Base-by-base conservation (phyloP, 2,797 vertebrate species). In the Emys orbicularis region DNA sequence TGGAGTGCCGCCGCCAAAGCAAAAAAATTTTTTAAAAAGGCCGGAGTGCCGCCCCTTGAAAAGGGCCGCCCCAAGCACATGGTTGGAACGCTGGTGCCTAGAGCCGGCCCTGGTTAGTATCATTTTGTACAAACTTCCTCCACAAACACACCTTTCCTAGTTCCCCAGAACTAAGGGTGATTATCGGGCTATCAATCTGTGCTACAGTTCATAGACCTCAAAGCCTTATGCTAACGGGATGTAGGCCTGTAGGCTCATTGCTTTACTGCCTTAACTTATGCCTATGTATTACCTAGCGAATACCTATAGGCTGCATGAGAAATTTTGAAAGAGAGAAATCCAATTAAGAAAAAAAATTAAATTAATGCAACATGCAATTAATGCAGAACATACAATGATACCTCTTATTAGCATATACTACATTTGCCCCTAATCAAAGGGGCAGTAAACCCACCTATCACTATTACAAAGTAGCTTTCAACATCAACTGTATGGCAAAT, bases 401-500 rank as follows among this genome's bases (percentile, higher is more conserved):
- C 27, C 7, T 6, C 37, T 25, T 72, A 83, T 52, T 52, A 52
- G 49, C 5, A 52, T 1, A 1, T 25, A 12, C n/a, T 72, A 72
- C 19, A 37, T 72, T 41, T 23, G 3, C 21, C 21, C n/a, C 68
- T 34, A 72, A 41, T 10, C 25, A 19, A 31, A 12, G 2, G 19
- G 1, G 1, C 4, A 16, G 1, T 1, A 83, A 81, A 9, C 13
- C 12, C 3, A 0, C 49, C 81, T 76, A 29, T 53, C 12, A 21
- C 81, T 65, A 37, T 53, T 88, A 72, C 47, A 29, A 25, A 44
- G 49, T 61, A 12, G 0, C 82, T 90, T 92, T 68, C 44, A 61
- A 6, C 92, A 23, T 90, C 94, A 37, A 41, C 19, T 2, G 1
- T 79, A 6, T 25, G 31, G 41, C 77, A 82, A 19, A 37, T n/a